Evolutionary conservation across 2,888 invertebrate genomes (phyloP), one percentile per base, ranked within the genome.

Genomic region (Hirtodrosophila histrioides): DNA sequence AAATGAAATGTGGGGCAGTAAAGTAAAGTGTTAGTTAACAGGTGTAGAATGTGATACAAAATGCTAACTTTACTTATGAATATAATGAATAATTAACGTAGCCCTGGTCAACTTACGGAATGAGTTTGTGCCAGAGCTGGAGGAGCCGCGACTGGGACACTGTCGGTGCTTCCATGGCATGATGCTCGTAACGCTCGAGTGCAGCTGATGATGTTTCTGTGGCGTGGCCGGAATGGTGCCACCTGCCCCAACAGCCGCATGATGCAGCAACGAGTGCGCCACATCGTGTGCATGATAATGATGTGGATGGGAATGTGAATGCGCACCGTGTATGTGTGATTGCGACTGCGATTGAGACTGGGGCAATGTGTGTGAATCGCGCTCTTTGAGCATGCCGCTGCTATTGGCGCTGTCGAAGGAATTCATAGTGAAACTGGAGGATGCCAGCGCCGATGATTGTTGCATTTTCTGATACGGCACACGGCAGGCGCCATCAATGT

Each of bases 151-250:
- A 73, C 91, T 92, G 56, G 92, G 91, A 68, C 92, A 91, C 65
- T 91, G 92, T 4, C 92, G 88, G 70, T 92, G 92, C 64, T 91
- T 92, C 92, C 92, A 92, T 10, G 91, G 92, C 91, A 92, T 91
- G 51, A 90, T 89, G 80, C 89, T 91, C 31, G 88, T 89, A 51
- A 90, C 86, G 63, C 91, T 90, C 58, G 90, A 86, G 60, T 89
- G 89, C 65, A 89, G 76, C 63, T 89, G 87, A 75, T 89, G 82
- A 74, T 90, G 88, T 66, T 90, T 89, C 49, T 90, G 89, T 41
- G 89, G 86, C 41, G 90, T 66, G 67, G 69, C 82, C 66, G 75
- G 79, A 61, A 82, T 56, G 50, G 65, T 53, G 54, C 70, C 73
- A 6, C 58, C 62, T 29, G 60, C 35, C 1, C 56, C 76, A 11